A percentile compares a stretch with the other conserved stretches of the same genome.
Evolutionary conservation across 2,888 invertebrate species (phyloP).

Genomic region (Drosophila fungiperda): DNA sequence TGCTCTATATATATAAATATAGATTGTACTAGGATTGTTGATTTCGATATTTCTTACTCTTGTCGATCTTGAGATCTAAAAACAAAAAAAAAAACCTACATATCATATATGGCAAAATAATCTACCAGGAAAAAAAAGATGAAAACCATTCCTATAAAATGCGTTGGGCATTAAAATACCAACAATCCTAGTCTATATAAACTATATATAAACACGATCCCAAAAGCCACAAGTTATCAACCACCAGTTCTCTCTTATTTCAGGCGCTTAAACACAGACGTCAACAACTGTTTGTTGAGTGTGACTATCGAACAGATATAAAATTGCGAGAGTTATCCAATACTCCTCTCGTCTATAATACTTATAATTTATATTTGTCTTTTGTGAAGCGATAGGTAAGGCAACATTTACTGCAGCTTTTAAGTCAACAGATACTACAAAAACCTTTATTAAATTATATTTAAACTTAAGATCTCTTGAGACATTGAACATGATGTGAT

Average conservation of each 20-base stretch:
- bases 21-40: slow-evolving; percentile 47
- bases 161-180: slow-evolving; percentile 7
- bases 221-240: slow-evolving; percentile 87
- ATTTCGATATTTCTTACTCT: slow-evolving; percentile 4
- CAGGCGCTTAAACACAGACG: slow-evolving; percentile 87
- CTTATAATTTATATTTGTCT: slow-evolving; percentile 67
- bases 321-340: slow-evolving; percentile 57
- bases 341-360: slow-evolving; percentile 57
- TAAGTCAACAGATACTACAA: slow-evolving; percentile 78
- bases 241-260: slow-evolving; percentile 96
- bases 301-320: slow-evolving; percentile 76
- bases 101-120: not conserved
- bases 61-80: slow-evolving; percentile 5
- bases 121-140: not conserved
- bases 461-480: slow-evolving; percentile 39
- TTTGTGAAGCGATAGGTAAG: slow-evolving; percentile 83
- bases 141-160: not conserved
- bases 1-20: slow-evolving; percentile 31
- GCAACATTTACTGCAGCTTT: slow-evolving; percentile 81
- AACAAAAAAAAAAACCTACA: not conserved
- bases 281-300: slow-evolving; percentile 68
- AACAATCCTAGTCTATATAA: slow-evolving; percentile 48
- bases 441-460: slow-evolving; percentile 11
- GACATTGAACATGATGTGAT: slow-evolving; percentile 83
- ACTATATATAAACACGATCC: slow-evolving; percentile 85